phyloP scores from a whole-genome alignment of 1,140 invertebrate species.

The Pseudachorutes palmiensis region DNA sequence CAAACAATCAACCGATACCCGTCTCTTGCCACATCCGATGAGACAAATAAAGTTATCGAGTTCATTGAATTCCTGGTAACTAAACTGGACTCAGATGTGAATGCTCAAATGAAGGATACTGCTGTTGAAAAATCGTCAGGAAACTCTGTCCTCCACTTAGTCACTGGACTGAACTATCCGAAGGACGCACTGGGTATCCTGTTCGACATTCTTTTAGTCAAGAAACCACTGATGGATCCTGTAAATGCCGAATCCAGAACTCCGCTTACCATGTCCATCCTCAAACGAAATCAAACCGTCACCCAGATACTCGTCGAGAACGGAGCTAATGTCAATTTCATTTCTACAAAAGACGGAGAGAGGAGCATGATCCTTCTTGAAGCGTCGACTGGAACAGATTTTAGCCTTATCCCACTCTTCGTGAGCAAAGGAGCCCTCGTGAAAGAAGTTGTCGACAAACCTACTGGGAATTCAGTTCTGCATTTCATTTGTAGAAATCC shows the following conservation, averaged over 20 bases:
- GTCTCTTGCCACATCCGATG: neutral
- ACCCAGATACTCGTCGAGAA: conserved; percentile 38
- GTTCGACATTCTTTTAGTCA: conserved; percentile 10
- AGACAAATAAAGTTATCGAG: neutral
- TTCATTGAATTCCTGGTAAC: conserved; percentile 17
- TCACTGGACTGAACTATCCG: neutral
- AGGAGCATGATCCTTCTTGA: conserved; percentile 19
- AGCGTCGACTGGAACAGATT: neutral
- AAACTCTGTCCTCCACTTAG: conserved; percentile 17
- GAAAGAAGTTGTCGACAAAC: conserved; percentile 27
- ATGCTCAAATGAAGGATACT: conserved; percentile 9
- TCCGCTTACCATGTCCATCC: conserved; percentile 21
- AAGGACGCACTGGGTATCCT: neutral
- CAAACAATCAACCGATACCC: neutral
- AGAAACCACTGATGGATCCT: conserved; percentile 22
- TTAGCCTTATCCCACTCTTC: conserved; percentile 21
- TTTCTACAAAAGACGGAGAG: conserved; percentile 36
- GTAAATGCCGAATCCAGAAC: conserved; percentile 17
- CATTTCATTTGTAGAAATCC: conserved; percentile 38
- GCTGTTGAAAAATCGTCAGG: conserved; percentile 8
- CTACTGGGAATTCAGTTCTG: conserved; percentile 38
- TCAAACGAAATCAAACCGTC: neutral
- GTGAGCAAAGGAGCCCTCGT: conserved; percentile 38
- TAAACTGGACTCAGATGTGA: conserved; percentile 24
- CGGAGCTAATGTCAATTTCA: conserved; percentile 43